Conservation (phyloP, 1,140 invertebrate species). For the Rhyacophila brunnea region DNA sequence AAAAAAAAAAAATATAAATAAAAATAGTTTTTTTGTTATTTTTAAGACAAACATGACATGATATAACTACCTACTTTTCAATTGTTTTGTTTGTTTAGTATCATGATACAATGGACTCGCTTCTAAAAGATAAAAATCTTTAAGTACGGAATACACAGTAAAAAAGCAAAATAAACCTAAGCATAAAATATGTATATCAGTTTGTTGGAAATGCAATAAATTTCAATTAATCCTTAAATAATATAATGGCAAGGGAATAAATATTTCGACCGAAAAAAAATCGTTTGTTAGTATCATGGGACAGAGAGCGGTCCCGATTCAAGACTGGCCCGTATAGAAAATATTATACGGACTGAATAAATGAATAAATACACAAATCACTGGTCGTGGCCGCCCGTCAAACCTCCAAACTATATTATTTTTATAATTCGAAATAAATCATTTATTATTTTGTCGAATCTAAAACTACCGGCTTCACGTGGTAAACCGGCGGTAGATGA, state of each 20-base stretch:
- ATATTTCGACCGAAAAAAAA: neutral
- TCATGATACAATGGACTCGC: too few relatives aligned
- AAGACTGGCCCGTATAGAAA: neutral
- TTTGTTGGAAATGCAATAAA: neutral
- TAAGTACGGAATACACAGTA: too few relatives aligned
- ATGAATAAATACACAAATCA: conserved; percentile 6
- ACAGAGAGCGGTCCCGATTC: neutral
- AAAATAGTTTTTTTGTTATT: too few relatives aligned
- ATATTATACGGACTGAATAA: neutral
- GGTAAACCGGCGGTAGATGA: too few relatives aligned
- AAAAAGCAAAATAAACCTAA: too few relatives aligned
- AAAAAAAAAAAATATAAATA: too few relatives aligned
- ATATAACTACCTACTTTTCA: too few relatives aligned
- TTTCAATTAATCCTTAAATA: conserved; percentile 1
- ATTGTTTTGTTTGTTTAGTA: too few relatives aligned
- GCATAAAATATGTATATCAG: too few relatives aligned
- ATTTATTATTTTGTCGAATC: neutral
- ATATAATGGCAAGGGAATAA: neutral
- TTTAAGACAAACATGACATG: too few relatives aligned
- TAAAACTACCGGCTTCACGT: neutral
- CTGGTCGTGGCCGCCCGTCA: neutral
- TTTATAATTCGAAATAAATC: conserved; percentile 1
- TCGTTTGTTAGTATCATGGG: neutral
- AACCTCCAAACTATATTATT: neutral
- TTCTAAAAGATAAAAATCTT: too few relatives aligned